These are phyloP conservation scores for Cacatua alba DNA, from an alignment of 2,113 vertebrate genomes.

Conservation along the genomic window DNA sequence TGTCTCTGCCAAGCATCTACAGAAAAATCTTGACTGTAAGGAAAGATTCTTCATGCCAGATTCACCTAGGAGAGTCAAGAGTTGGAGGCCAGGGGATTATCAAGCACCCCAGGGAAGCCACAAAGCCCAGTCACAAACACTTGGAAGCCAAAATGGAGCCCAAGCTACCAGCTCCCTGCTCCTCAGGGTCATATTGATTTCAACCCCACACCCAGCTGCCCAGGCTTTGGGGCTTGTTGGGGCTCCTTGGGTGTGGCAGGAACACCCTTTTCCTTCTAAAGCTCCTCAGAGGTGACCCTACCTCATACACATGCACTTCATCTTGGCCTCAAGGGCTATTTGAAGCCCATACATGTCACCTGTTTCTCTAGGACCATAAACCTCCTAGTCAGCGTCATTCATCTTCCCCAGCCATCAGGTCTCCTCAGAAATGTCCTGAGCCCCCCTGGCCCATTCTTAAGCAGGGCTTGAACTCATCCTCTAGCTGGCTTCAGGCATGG, in stretches of 20 bases:
- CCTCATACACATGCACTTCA: fast-evolving
- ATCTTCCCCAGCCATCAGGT: not conserved
- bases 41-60: not conserved
- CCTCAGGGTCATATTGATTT: not conserved
- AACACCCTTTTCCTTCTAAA: not conserved
- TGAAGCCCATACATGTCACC: not conserved
- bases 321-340: not conserved
- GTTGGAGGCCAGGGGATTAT: not conserved
- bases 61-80: not conserved
- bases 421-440: not conserved
- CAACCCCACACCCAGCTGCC: not conserved
- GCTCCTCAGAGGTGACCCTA: not conserved
- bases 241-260: fast-evolving
- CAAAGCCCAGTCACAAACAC: not conserved
- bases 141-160: not conserved
- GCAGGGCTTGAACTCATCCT: not conserved
- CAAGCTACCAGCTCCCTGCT: not conserved
- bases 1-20: not conserved
- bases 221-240: not conserved
- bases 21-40: not conserved
- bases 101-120: not conserved
- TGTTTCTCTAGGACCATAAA: not conserved
- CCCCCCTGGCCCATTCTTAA: not conserved
- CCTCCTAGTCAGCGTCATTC: not conserved
- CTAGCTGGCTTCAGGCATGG: not conserved